These are phyloP conservation scores for Henricia sp. DNA, from an alignment of 53 echinoderm and acorn worm genomes.

Conservation along the genomic window DNA sequence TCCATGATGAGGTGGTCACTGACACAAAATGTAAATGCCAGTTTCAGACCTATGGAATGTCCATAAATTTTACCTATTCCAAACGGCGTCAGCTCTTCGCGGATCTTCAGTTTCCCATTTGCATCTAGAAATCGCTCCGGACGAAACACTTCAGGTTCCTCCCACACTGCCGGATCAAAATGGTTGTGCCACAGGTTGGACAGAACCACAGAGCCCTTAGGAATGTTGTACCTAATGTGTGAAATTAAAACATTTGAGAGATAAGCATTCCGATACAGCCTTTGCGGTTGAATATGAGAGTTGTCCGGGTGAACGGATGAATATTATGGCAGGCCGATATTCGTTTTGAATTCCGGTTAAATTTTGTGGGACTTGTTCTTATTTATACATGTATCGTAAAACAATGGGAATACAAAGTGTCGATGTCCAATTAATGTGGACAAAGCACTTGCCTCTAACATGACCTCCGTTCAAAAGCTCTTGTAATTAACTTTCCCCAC, in stretches of 20 bases:
- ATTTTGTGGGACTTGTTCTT: too few relatives aligned
- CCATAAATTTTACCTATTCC: slow-evolving; percentile 1
- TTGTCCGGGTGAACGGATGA: too few relatives aligned
- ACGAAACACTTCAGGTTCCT: slow-evolving; percentile 26
- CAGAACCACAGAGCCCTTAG: slow-evolving; percentile 40
- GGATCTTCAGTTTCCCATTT: slow-evolving; percentile 5
- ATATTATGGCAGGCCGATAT: too few relatives aligned
- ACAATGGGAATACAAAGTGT: neutral
- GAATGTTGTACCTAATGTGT: slow-evolving; percentile 20
- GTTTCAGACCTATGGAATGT: neutral
- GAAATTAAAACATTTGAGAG: too few relatives aligned
- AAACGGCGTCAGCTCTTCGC: slow-evolving; percentile 32
- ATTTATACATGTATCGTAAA: too few relatives aligned
- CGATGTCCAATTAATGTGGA: too few relatives aligned
- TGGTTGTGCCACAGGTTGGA: slow-evolving; percentile 55
- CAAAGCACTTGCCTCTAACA: too few relatives aligned
- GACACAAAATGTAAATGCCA: neutral
- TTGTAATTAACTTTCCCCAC: too few relatives aligned
- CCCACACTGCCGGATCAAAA: slow-evolving; percentile 32
- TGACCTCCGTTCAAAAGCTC: too few relatives aligned
- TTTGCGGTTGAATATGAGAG: too few relatives aligned
- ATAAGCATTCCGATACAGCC: too few relatives aligned
- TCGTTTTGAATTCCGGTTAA: too few relatives aligned
- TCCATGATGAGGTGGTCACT: neutral
- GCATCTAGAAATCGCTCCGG: slow-evolving; percentile 61